Conservation (phyloP, 2,797 vertebrate genomes). For the Podarcis siculus region DNA sequence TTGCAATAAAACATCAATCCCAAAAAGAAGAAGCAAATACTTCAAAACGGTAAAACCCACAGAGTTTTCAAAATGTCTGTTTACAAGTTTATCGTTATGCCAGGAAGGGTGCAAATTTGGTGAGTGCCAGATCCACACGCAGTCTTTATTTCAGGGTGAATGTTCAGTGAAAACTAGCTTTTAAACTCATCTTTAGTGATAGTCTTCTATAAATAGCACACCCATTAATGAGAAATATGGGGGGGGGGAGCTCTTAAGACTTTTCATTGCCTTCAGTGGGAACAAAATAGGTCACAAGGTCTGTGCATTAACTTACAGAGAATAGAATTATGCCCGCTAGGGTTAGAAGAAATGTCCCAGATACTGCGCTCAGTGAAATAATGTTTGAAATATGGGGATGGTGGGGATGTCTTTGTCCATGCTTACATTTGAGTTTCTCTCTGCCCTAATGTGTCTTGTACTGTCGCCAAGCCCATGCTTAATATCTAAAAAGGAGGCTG, state of each 20-base stretch:
- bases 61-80: neutral
- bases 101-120: neutral
- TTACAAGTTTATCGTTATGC: neutral
- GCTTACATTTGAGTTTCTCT: neutral
- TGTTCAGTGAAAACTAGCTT: conserved; percentile 52
- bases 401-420: conserved; percentile 46
- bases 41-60: neutral
- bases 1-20: too few species aligned
- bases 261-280: conserved; percentile 60
- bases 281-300: conserved; percentile 68
- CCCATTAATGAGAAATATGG: conserved; percentile 65
- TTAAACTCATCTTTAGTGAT: conserved; percentile 56
- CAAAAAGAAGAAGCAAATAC: neutral
- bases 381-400: neutral
- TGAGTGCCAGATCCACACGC: neutral
- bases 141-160: conserved; percentile 36
- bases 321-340: conserved; percentile 47
- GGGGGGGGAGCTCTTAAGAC: conserved; percentile 62
- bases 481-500: too few species aligned
- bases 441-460: too few species aligned
- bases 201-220: conserved; percentile 71
- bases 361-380: conserved; percentile 54
- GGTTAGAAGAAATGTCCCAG: conserved; percentile 59
- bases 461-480: too few species aligned
- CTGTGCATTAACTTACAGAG: conserved; percentile 47